Percentiles rank a stretch among this genome's conserved stretches.
These are phyloP conservation scores for Numenius arquata DNA, from an alignment of 2,113 vertebrate species.

Conservation along the genomic window DNA sequence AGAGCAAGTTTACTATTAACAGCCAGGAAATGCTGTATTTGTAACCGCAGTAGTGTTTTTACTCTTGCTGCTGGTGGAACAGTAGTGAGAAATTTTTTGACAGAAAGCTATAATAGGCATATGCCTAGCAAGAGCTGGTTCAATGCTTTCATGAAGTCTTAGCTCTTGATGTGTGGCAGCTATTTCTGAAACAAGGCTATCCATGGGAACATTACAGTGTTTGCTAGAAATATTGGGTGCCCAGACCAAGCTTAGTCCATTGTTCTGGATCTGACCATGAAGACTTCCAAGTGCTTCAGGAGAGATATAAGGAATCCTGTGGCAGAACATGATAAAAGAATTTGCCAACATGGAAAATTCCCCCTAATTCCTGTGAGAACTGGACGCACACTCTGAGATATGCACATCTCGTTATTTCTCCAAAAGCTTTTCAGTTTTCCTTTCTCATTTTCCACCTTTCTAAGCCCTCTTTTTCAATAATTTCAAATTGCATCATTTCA, in stretches of 20 bases:
- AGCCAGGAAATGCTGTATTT: neutral
- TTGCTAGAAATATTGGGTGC: neutral
- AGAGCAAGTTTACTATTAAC: neutral
- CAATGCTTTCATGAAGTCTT: neutral
- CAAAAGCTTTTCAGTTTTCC: neutral
- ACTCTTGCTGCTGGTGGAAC: neutral
- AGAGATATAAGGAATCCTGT: neutral
- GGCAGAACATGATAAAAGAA: neutral
- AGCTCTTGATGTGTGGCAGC: neutral
- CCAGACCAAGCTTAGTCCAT: neutral
- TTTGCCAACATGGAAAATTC: neutral
- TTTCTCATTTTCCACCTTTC: neutral
- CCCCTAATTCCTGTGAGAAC: neutral
- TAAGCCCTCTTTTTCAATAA: neutral
- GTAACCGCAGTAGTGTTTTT: neutral
- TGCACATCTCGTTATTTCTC: neutral
- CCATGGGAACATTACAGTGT: neutral
- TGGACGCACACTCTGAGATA: neutral
- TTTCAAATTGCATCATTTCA: neutral
- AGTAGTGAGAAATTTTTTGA: neutral
- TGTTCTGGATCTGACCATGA: neutral
- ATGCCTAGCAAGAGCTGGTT: neutral
- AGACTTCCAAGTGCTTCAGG: neutral
- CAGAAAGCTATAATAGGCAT: neutral
- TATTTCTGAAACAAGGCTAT: neutral